Conservation (phyloP, 23 tunicate species). For the Halocynthia aurantium region DNA sequence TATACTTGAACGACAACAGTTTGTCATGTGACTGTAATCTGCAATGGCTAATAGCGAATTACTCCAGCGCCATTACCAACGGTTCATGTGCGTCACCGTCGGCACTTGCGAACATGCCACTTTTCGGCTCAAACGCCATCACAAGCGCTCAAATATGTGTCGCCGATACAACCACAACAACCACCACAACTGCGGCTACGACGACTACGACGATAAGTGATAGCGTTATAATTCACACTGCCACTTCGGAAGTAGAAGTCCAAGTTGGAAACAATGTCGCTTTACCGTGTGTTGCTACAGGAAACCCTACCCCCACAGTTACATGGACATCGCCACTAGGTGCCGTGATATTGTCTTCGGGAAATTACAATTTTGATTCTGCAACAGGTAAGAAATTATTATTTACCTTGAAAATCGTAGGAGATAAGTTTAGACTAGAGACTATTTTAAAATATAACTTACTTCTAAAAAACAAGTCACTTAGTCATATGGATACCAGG, state of each 20-base stretch:
- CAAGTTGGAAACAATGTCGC: conserved; percentile 32
- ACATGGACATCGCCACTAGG: conserved; percentile 62
- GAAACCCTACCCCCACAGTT: conserved; percentile 41
- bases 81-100: conserved; percentile 62
- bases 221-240: conserved; percentile 41
- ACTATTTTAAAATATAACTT: too few species aligned
- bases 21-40: conserved; percentile 63
- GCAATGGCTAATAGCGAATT: conserved; percentile 50
- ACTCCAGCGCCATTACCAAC: conserved; percentile 24
- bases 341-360: conserved; percentile 30
- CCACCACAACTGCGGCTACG: neutral
- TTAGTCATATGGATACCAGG: neutral
- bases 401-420: neutral
- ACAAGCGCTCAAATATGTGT: conserved; percentile 15
- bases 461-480: neutral
- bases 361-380: conserved; percentile 34
- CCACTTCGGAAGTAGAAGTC: conserved; percentile 31
- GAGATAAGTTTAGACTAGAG: too few species aligned
- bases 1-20: conserved; percentile 36
- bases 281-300: conserved; percentile 41
- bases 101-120: conserved; percentile 26
- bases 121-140: conserved; percentile 15
- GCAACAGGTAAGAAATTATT: conserved; percentile 26
- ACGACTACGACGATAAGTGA: conserved; percentile 10
- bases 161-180: conserved; percentile 24